Evolutionary conservation across 2,888 invertebrate genomes (phyloP), one percentile per base, ranked within the genome.

Genomic region (Adineta ricciae): DNA sequence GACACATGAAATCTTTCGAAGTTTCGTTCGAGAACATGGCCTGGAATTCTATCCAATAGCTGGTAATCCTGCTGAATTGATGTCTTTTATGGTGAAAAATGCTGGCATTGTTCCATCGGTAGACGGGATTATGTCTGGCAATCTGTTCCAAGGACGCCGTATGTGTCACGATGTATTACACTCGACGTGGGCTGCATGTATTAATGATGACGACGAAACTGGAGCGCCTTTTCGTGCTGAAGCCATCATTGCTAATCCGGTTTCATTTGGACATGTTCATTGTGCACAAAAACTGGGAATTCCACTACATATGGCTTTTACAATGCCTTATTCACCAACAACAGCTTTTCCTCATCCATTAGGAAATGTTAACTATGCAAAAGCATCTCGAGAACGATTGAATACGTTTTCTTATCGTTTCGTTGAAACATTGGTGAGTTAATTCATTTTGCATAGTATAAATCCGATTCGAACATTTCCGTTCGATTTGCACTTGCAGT

Each of bases 291-390:
- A 56, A 56, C 56, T 56, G 4, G n/a, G 56, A n/a, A 56, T 56
- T 7, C n/a, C 56, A 4, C 24, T 56, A n/a, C 56, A 56, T 56
- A 56, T 56, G 21, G 24, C n/a, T 56, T 56, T 56, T 56, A 56
- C 56, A 56, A 56, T 56, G 56, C 56, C 56, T 56, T 56, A n/a
- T 21, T n/a, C 56, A 56, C 56, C 56, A n/a, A 56, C 56, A 56
- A n/a, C 21, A 56, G 56, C 56, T n/a, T 56, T 56, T 56, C 56
- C 56, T 4, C 56, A 56, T 56, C 56, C 56, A 56, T n/a, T n/a
- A n/a, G 21, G 56, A 16, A 56, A 56, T 56, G 56, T 56, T n/a
- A n/a, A 56, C 11, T 56, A 56, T 56, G 21, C 21, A 56, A 56
- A 56, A 56, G 56, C 4, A n/a, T n/a, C 56, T 7, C 21, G n/a